phyloP scores from a whole-genome alignment of 2,113 vertebrate genomes.

The Danio rerio region DNA sequence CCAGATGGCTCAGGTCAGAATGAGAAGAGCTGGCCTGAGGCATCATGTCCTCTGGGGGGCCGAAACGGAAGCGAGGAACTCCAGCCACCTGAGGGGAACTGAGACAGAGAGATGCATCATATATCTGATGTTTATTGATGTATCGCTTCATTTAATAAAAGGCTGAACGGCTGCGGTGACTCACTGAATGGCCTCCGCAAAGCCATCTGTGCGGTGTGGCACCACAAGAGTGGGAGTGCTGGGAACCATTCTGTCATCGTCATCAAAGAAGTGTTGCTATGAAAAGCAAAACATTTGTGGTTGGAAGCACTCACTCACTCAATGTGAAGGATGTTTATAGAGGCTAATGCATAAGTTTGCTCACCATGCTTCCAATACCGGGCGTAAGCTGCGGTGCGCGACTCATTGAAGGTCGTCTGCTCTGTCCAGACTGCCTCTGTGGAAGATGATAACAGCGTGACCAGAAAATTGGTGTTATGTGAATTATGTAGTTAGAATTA shows the following conservation, averaged over 20 bases:
- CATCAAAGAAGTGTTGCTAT: constrained; percentile 97
- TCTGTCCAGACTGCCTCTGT: constrained; percentile 76
- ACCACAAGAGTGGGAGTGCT: constrained; percentile 97
- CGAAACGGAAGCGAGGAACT: constrained; percentile 94
- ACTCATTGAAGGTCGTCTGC: constrained; percentile 87
- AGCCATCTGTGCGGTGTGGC: constrained; percentile 95
- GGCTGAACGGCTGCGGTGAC: constrained; percentile 45
- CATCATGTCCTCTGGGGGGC: constrained; percentile 93
- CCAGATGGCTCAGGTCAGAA: constrained; percentile 94
- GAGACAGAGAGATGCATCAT: constrained; percentile 24
- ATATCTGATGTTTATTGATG: background rate
- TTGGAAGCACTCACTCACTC: background rate
- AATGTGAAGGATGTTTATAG: background rate
- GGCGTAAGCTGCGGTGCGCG: constrained; percentile 95
- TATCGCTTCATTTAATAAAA: background rate
- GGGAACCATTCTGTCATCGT: constrained; percentile 97
- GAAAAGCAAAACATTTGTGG: constrained; percentile 48
- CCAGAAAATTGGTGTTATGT: no score
- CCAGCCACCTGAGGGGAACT: constrained; percentile 97
- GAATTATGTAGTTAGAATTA: no score
- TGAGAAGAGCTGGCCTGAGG: constrained; percentile 90
- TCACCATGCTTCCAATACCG: constrained; percentile 92
- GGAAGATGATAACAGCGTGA: no score
- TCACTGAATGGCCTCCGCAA: constrained; percentile 98
- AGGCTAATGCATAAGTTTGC: constrained; percentile 22